phyloP scores from a whole-genome alignment of 2,797 vertebrate genomes.

The Hyperoplus immaculatus region DNA sequence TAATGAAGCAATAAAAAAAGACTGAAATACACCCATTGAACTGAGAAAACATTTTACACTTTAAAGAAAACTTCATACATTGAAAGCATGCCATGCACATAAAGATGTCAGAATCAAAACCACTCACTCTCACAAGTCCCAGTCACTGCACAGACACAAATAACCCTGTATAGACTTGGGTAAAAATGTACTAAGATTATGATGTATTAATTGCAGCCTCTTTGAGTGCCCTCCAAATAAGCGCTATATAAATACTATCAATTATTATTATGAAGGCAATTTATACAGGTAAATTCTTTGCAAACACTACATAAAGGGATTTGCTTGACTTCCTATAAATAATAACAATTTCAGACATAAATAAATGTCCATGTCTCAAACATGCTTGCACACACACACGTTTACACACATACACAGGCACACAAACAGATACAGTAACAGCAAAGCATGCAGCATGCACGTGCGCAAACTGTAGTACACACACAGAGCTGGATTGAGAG shows the following conservation, averaged over 20 bases:
- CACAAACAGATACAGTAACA: constrained; percentile 45
- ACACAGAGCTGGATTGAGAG: constrained; percentile 79
- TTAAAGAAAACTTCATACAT: constrained; percentile 62
- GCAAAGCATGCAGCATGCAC: constrained; percentile 76
- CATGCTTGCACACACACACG: constrained; percentile 10
- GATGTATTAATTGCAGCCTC: not conserved
- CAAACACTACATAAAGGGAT: constrained; percentile 8
- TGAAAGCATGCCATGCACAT: constrained; percentile 85
- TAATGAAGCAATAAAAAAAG: constrained; percentile 72
- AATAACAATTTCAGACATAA: constrained; percentile 11
- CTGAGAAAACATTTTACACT: constrained; percentile 68
- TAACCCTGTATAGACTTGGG: not conserved
- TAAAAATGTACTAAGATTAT: not conserved
- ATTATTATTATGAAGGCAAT: not conserved
- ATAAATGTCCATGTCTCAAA: constrained; percentile 36
- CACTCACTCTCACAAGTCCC: constrained; percentile 22
- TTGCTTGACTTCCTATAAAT: constrained; percentile 6
- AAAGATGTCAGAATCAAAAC: constrained; percentile 53
- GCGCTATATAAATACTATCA: not conserved
- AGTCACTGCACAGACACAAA: constrained; percentile 28
- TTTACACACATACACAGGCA: constrained; percentile 20
- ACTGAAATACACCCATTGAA: constrained; percentile 67
- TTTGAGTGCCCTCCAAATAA: too few relatives aligned
- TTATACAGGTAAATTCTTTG: constrained; percentile 24
- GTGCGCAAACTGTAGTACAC: constrained; percentile 78